Conservation (phyloP, 1,140 invertebrate genomes). For the Anagrus nilaparvatae region DNA sequence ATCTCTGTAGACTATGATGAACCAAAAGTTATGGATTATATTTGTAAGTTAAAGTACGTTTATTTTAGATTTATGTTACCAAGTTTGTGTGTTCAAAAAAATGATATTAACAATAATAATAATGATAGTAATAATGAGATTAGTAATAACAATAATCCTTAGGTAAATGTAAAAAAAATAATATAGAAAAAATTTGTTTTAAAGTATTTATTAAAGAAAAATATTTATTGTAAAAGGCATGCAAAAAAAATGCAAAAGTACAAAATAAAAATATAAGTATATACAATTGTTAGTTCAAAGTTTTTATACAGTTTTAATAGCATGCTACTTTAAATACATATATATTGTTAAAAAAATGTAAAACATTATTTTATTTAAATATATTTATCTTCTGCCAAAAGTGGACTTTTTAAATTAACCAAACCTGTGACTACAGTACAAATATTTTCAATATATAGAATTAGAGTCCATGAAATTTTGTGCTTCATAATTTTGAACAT, state of each 20-base stretch:
- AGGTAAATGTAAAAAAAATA: neutral
- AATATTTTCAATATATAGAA: constrained; percentile 3
- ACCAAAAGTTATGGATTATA: neutral
- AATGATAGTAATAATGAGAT: neutral
- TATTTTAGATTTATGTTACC: neutral
- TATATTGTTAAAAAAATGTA: constrained; percentile 1
- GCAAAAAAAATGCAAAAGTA: neutral
- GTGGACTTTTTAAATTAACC: constrained; percentile 8
- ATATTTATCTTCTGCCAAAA: constrained; percentile 1
- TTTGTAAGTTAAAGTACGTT: neutral
- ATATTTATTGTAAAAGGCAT: neutral
- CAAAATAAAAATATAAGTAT: neutral
- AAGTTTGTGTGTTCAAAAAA: neutral
- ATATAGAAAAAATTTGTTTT: neutral
- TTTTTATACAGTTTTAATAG: neutral
- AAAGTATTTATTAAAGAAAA: neutral
- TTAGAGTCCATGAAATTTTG: constrained; percentile 3
- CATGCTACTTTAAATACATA: neutral
- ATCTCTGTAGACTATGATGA: neutral
- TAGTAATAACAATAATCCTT: neutral
- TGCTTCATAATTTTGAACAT: constrained; percentile 5
- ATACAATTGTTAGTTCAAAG: neutral
- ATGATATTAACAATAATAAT: neutral
- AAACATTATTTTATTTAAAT: too few relatives aligned
- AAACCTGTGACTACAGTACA: constrained; percentile 9